Conservation (phyloP, 2,888 invertebrate genomes). For the Exocentrus adspersus region DNA sequence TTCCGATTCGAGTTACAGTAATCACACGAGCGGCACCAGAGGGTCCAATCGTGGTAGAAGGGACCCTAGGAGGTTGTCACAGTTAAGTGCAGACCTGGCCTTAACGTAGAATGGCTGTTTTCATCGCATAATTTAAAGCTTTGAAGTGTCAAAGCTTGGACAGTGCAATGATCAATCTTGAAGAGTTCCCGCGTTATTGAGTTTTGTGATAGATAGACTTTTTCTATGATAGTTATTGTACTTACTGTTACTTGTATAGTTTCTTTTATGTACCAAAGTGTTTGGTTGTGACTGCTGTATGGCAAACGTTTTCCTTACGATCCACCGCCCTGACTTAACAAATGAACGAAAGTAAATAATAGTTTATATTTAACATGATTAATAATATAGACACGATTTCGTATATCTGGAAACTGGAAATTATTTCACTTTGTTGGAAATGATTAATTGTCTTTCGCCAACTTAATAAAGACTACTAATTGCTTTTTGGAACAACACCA, state of each 20-base stretch:
- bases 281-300: conserved; percentile 11
- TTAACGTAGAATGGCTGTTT: conserved; percentile 54
- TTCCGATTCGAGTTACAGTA: conserved; percentile 87
- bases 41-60: conserved; percentile 59
- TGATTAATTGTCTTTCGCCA: conserved; percentile 14
- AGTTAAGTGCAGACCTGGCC: conserved; percentile 62
- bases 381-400: background rate
- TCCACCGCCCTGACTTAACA: background rate
- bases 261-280: conserved; percentile 24
- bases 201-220: conserved; percentile 24
- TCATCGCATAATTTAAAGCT: conserved; percentile 23
- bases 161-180: conserved; percentile 17
- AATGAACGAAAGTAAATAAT: conserved; percentile 1
- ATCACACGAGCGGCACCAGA: conserved; percentile 75
- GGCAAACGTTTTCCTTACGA: background rate
- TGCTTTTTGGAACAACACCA: conserved; percentile 10
- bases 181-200: conserved; percentile 14
- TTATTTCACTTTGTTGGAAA: conserved; percentile 6
- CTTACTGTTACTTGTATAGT: conserved; percentile 17
- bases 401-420: background rate
- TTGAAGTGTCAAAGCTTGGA: background rate
- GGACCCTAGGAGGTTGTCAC: conserved; percentile 61
- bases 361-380: background rate
- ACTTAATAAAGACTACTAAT: conserved; percentile 23
- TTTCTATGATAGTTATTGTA: conserved; percentile 22